Base-by-base conservation (phyloP, 2,888 invertebrate genomes). In the Meloe dianella region DNA sequence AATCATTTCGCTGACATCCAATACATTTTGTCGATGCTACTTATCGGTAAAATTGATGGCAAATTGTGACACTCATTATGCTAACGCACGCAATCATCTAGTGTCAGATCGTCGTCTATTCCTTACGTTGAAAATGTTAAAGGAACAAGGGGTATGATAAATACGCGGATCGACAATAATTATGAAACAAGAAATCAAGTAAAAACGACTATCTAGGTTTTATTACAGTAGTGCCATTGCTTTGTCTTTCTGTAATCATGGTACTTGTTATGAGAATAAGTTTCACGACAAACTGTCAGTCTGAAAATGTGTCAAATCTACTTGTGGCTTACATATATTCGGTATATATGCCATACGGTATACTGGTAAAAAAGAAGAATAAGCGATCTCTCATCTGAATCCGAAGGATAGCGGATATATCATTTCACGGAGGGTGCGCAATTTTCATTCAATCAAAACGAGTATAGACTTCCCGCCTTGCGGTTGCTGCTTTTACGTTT, bases 341-440 rank as follows among this genome's bases (percentile, higher is more conserved):
- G 22, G 14, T 47, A 47, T 17, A 41, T 7, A 41, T n/a, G n/a
- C n/a, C 12, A n/a, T 38, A 41, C 5, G 17, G 41, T 41, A 41
- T n/a, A n/a, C n/a, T n/a, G n/a, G 17, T 7, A 17, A 41, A 17
- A 20, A 69, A 70, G 74, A 70, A 75, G 74, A 76, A 77, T 73
- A 75, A 74, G 74, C 75, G 76, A 74, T 73, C 73, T 76, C 76
- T 80, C 79, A 79, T 78, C 79, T 78, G 78, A 78, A 78, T 78
- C 75, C 77, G 75, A 75, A 76, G 75, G 76, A 74, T 74, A 74
- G 72, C 74, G 81, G 78, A 80, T 80, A 79, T 79, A 80, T 81
- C 81, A 81, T 81, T 81, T 81, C 81, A 81, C 81, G 80, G 78
- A 76, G 77, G 78, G 76, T 79, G 81, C 78, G 78, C 81, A 81